Percentiles rank a stretch among this genome's conserved stretches.
Evolutionary conservation across 2,888 invertebrate genomes (phyloP).

Genomic region (Zonitis immaculata): DNA sequence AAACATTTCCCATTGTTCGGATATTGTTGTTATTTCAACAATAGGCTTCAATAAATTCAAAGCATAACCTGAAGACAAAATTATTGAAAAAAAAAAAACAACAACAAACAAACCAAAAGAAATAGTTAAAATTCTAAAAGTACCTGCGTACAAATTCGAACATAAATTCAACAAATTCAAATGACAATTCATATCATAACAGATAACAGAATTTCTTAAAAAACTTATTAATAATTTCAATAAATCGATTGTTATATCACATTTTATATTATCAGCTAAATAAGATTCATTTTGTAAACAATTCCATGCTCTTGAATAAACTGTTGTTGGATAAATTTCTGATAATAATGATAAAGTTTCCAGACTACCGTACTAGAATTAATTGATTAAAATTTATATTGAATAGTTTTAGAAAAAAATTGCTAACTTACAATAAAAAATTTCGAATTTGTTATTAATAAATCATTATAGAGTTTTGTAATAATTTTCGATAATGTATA

Average conservation of each 20-base stretch:
- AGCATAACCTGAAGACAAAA: slow-evolving; percentile 29
- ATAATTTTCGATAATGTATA: slow-evolving; percentile 57
- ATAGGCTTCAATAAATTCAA: slow-evolving; percentile 28
- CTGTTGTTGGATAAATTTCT: slow-evolving; percentile 61
- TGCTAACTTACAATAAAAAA: slow-evolving; percentile 58
- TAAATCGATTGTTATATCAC: slow-evolving; percentile 36
- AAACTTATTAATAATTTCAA: slow-evolving; percentile 45
- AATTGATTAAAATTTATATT: slow-evolving; percentile 43
- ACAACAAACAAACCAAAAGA: too few species aligned
- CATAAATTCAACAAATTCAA: slow-evolving; percentile 51
- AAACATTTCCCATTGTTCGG: slow-evolving; percentile 46
- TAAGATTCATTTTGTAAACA: slow-evolving; percentile 40
- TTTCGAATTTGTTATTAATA: slow-evolving; percentile 63
- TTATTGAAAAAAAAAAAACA: neutral
- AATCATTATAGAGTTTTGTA: slow-evolving; percentile 49
- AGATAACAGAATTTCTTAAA: slow-evolving; percentile 51
- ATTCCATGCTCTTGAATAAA: slow-evolving; percentile 64
- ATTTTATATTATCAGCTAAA: slow-evolving; percentile 3
- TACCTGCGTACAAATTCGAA: slow-evolving; percentile 57
- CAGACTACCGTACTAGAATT: slow-evolving; percentile 58
- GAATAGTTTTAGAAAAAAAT: slow-evolving; percentile 30
- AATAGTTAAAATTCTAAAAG: neutral
- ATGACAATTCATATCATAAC: slow-evolving; percentile 54
- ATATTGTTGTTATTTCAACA: slow-evolving; percentile 24
- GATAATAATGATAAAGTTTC: slow-evolving; percentile 66